These are phyloP conservation scores for Drosophila prolongata DNA, from an alignment of 2,888 invertebrate species.

Conservation along the genomic window DNA sequence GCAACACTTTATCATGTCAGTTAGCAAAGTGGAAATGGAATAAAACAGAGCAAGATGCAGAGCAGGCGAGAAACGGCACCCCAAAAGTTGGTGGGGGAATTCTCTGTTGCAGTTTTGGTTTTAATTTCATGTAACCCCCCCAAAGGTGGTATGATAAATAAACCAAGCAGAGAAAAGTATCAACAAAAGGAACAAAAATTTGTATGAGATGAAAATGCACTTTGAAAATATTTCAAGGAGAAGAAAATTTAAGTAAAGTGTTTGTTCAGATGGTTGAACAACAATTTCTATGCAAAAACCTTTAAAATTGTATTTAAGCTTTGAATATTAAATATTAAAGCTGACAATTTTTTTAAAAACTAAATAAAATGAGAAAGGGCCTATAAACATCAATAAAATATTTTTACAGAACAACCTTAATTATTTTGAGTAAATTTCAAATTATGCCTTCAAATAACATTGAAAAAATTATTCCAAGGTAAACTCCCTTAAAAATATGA, in stretches of 20 bases:
- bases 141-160: slow-evolving; percentile 28
- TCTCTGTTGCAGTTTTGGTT: slow-evolving; percentile 53
- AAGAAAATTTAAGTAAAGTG: neutral
- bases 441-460: too few relatives aligned
- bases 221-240: neutral
- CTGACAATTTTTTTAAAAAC: too few relatives aligned
- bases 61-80: neutral
- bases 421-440: too few relatives aligned
- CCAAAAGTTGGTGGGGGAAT: slow-evolving; percentile 14
- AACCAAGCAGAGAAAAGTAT: slow-evolving; percentile 8
- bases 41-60: slow-evolving; percentile 34
- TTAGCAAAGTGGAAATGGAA: slow-evolving; percentile 64
- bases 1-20: slow-evolving; percentile 78
- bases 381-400: too few relatives aligned
- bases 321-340: too few relatives aligned
- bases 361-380: too few relatives aligned
- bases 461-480: neutral
- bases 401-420: too few relatives aligned
- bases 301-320: too few relatives aligned
- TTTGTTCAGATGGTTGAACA: neutral
- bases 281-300: too few relatives aligned
- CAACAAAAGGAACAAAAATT: slow-evolving; percentile 12
- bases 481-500: neutral
- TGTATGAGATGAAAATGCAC: slow-evolving; percentile 3
- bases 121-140: slow-evolving; percentile 56